Percentiles rank a stretch among this genome's conserved stretches.
These are phyloP conservation scores for Helicoverpa armigera DNA, from an alignment of 1,140 invertebrate genomes.

Conservation along the genomic window DNA sequence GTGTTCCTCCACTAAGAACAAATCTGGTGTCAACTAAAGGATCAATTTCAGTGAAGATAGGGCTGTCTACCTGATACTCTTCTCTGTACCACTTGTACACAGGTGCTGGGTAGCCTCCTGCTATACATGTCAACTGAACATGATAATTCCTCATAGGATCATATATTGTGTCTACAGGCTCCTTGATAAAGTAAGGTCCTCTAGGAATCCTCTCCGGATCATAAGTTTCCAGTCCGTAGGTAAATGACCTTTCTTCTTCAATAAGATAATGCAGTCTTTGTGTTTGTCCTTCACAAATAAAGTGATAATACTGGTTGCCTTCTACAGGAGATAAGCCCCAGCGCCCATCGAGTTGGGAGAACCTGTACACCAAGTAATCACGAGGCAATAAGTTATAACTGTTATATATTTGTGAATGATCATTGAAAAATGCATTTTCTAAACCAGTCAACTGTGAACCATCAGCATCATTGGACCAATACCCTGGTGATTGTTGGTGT, in stretches of 20 bases:
- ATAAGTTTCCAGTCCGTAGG: slow-evolving; percentile 92
- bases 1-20: slow-evolving; percentile 95
- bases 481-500: slow-evolving; percentile 90
- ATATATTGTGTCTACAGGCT: slow-evolving; percentile 94
- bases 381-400: slow-evolving; percentile 83
- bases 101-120: slow-evolving; percentile 95
- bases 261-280: slow-evolving; percentile 89
- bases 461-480: slow-evolving; percentile 95
- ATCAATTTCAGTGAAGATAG: slow-evolving; percentile 91
- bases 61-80: slow-evolving; percentile 92
- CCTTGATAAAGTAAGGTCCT: slow-evolving; percentile 95
- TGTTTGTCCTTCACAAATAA: slow-evolving; percentile 95
- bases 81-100: slow-evolving; percentile 97
- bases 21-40: slow-evolving; percentile 91
- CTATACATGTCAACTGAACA: slow-evolving; percentile 93
- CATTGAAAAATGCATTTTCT: slow-evolving; percentile 93
- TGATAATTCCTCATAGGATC: slow-evolving; percentile 93
- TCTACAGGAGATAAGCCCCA: slow-evolving; percentile 95
- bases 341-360: slow-evolving; percentile 89
- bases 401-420: slow-evolving; percentile 78
- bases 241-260: slow-evolving; percentile 93
- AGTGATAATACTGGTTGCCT: slow-evolving; percentile 92
- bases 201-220: slow-evolving; percentile 93
- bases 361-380: slow-evolving; percentile 90
- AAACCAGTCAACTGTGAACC: slow-evolving; percentile 91